Evolutionary conservation across 53 echinoderm and acorn worm species (phyloP).

Genomic region (Mesocentrotus franciscanus): DNA sequence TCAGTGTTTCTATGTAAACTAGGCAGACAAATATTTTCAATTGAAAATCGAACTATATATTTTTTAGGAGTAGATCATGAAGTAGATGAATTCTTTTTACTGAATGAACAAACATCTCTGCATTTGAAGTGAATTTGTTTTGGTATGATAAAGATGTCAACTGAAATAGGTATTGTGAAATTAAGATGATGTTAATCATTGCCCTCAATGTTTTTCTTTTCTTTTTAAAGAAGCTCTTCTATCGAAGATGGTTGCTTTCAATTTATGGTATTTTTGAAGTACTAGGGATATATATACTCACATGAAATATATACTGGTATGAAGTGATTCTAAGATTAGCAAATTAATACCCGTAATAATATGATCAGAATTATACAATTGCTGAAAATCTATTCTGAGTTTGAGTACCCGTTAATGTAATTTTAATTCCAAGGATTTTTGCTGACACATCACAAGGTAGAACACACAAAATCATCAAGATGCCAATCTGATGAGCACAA

Average conservation of each 20-base stretch:
- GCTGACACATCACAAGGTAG: too few relatives aligned
- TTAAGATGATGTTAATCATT: not conserved
- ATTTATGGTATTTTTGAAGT: not conserved
- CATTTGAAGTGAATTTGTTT: not conserved
- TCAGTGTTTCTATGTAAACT: slow-evolving; percentile 28
- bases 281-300: not conserved
- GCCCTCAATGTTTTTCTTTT: not conserved
- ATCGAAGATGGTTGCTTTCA: not conserved
- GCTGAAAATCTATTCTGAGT: too few relatives aligned
- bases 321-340: not conserved
- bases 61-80: not conserved
- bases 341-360: too few relatives aligned
- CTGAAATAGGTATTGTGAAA: slow-evolving; percentile 14
- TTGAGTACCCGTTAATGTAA: too few relatives aligned
- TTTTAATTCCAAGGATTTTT: too few relatives aligned
- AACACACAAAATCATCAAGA: not conserved
- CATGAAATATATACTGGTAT: not conserved
- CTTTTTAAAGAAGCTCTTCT: not conserved
- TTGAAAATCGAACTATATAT: not conserved
- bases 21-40: not conserved
- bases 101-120: not conserved
- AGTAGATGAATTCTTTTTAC: not conserved
- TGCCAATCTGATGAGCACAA: not conserved
- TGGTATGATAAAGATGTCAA: not conserved
- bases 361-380: too few relatives aligned